A percentile compares a stretch with the other conserved stretches of the same genome.
Evolutionary conservation across 2,113 vertebrate genomes (phyloP).

Genomic region (Cryptomyrus ogoouensis): DNA sequence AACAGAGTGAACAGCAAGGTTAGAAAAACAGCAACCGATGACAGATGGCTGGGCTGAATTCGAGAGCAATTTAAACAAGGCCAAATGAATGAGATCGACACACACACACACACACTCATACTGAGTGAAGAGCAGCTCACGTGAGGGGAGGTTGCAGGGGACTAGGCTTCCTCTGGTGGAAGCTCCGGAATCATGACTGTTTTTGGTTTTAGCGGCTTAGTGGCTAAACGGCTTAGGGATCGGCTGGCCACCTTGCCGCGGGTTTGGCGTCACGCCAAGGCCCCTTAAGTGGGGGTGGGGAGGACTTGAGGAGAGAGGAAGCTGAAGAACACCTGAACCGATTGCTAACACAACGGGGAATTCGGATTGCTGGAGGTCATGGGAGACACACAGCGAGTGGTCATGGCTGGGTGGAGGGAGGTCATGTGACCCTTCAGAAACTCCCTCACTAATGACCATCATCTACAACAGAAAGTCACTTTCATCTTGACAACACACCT

Average conservation of each 20-base stretch:
- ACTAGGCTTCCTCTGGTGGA: not conserved
- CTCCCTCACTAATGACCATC: not conserved
- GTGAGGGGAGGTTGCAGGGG: not conserved
- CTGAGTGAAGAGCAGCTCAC: not conserved
- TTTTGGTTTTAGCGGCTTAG: not conserved
- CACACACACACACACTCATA: not conserved
- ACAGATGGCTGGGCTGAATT: not conserved
- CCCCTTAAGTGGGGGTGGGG: not conserved
- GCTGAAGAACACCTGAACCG: not conserved
- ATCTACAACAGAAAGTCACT: not conserved
- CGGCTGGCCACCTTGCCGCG: not conserved
- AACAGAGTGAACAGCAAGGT: not conserved
- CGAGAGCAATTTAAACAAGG: conserved; percentile 6
- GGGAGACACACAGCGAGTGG: not conserved
- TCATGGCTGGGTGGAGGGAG: not conserved
- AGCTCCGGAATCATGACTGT: not conserved
- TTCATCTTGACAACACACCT: not conserved
- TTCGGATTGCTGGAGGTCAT: not conserved
- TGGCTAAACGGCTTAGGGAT: not conserved
- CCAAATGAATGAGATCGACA: not conserved
- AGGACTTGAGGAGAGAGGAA: not conserved
- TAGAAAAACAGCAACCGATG: not conserved
- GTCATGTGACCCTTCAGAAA: not conserved
- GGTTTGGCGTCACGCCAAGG: not conserved
- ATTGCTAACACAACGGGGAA: not conserved